Percentiles rank a stretch among this genome's conserved stretches.
phyloP scores from a whole-genome alignment of 2,888 invertebrate genomes.

The Tipula vernalis region DNA sequence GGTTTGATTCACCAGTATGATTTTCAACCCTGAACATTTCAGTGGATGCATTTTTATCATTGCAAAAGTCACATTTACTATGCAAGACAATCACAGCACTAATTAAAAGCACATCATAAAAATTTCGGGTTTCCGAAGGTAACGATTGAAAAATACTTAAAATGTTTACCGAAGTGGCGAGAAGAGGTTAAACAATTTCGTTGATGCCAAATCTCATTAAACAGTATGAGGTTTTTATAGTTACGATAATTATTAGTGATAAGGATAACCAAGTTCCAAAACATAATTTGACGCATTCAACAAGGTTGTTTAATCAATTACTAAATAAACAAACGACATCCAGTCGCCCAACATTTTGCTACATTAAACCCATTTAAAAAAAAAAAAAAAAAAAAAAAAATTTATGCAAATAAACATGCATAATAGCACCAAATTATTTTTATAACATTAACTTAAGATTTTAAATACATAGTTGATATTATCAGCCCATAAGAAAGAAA shows the following conservation, averaged over 20 bases:
- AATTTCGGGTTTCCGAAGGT: too few species aligned
- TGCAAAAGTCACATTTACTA: too few species aligned
- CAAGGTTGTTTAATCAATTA: background rate
- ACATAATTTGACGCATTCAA: background rate
- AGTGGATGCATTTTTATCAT: too few species aligned
- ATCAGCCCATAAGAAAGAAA: background rate
- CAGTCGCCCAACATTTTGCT: background rate
- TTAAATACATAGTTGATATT: background rate
- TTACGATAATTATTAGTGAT: background rate
- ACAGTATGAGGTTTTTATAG: background rate
- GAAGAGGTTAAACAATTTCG: too few species aligned
- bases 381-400: background rate
- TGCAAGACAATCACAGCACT: too few species aligned
- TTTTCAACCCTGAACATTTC: too few species aligned
- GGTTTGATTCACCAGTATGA: too few species aligned
- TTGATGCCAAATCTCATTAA: too few species aligned
- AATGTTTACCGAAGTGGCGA: too few species aligned
- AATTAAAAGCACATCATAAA: too few species aligned
- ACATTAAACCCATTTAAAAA: background rate
- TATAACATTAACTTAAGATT: background rate
- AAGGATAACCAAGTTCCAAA: background rate
- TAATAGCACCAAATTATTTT: background rate
- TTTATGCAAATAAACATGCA: background rate
- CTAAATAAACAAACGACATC: background rate
- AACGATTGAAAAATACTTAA: too few species aligned